Base-by-base conservation (phyloP, 2,888 invertebrate species). In the Drosophila nigricruria region DNA sequence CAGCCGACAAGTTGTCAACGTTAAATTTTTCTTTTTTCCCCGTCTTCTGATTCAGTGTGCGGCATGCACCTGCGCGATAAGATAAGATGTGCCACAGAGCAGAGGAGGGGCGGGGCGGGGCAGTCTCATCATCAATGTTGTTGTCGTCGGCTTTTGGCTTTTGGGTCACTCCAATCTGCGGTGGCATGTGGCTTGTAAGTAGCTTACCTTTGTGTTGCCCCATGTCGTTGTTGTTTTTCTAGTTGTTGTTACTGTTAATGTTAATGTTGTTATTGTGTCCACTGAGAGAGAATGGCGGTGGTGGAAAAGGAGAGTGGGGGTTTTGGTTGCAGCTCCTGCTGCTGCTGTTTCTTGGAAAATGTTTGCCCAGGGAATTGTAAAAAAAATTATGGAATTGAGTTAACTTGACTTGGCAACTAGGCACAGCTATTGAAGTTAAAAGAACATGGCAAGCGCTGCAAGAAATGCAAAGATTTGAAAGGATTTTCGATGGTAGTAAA, bases 141-240 rank as follows among this genome's bases (percentile, higher is more conserved):
- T 59, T 49, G 53, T 70, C 49, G 61, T 49, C 56, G 65, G 66
- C 66, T 79, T 82, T 80, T 70, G 78, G 57, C 67, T 77, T 73
- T 73, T 63, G 68, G 72, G 72, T 70, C 72, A 78, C 67, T 72
- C 42, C 71, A 75, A 70, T 77, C 78, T 77, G 71, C 78, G 71
- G 82, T 77, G 82, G 73, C 85, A 82, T 83, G 82, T 82, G 85
- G 85, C 82, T 85, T 88, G 88, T 88, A 85, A 87, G 84, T 84
- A 84, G 84, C 84, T 65, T 70, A 79, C 82, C 88, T 84, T 84
- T 74, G 70, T 65, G 43, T n/a, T 53, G 30, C 10, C 23, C 45
- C 62, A 49, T 79, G 71, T 23, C 6, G 3, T 70, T 59, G 77
- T 65, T 73, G 53, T 63, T 82, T 72, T 68, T 66, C 49, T 18